Percentiles rank a stretch among this genome's conserved stretches.
phyloP scores from a whole-genome alignment of 2,888 invertebrate species.

The Drosophila recens region DNA sequence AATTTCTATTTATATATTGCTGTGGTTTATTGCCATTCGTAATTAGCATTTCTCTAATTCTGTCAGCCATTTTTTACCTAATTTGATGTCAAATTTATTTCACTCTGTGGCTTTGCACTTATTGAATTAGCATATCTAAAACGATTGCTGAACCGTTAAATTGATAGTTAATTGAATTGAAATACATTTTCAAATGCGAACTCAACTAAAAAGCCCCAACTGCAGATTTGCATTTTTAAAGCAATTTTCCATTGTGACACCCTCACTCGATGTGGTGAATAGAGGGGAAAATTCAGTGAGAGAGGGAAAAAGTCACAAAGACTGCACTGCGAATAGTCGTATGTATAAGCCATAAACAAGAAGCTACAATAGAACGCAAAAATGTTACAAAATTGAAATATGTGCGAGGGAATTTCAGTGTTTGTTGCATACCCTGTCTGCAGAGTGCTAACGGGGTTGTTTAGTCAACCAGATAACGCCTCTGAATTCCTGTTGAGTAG shows the following conservation, averaged over 20 bases:
- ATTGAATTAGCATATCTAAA: constrained; percentile 39
- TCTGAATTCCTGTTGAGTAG: background rate
- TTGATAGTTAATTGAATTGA: constrained; percentile 48
- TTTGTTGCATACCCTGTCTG: constrained; percentile 36
- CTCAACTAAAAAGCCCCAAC: background rate
- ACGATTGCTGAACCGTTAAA: constrained; percentile 20
- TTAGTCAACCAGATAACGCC: background rate
- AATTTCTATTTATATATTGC: constrained; percentile 43
- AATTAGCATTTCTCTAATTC: constrained; percentile 55
- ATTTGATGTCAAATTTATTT: constrained; percentile 58
- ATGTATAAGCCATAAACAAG: constrained; percentile 24
- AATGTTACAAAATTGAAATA: constrained; percentile 50
- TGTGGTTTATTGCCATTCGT: constrained; percentile 52
- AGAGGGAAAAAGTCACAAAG: constrained; percentile 22
- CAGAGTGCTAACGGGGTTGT: background rate
- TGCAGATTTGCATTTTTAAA: constrained; percentile 64
- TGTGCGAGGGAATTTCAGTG: constrained; percentile 42
- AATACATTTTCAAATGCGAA: constrained; percentile 30
- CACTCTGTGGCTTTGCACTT: constrained; percentile 19
- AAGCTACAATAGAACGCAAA: constrained; percentile 28
- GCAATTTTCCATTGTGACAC: constrained; percentile 56
- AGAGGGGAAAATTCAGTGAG: background rate
- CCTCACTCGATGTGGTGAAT: background rate
- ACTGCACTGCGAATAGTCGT: constrained; percentile 8
- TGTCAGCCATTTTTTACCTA: constrained; percentile 36